Evolutionary conservation across 2,888 invertebrate genomes (phyloP).

Genomic region (Amphipoea lucens): DNA sequence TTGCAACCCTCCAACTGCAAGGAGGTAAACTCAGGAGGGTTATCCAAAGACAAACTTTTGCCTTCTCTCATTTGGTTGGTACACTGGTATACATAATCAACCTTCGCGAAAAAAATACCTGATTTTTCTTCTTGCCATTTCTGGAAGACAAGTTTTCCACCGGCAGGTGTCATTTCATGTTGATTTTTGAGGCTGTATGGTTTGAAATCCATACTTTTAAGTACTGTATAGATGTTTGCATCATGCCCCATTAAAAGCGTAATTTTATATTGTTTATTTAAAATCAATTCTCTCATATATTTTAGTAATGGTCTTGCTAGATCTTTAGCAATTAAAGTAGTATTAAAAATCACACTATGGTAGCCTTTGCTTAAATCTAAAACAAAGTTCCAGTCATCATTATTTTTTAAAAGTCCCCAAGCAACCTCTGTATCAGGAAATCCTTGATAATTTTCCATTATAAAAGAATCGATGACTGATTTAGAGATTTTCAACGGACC

Average conservation of each 20-base stretch:
- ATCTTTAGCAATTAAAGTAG: slow-evolving; percentile 80
- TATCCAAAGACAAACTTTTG: slow-evolving; percentile 69
- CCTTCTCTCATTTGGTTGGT: slow-evolving; percentile 79
- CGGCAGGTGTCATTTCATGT: slow-evolving; percentile 78
- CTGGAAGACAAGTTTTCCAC: slow-evolving; percentile 85
- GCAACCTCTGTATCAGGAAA: slow-evolving; percentile 78
- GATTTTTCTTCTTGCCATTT: slow-evolving; percentile 76
- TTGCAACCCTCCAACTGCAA: slow-evolving; percentile 78
- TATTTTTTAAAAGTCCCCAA: slow-evolving; percentile 78
- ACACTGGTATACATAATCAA: slow-evolving; percentile 82
- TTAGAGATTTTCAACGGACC: slow-evolving; percentile 85
- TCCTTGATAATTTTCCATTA: slow-evolving; percentile 85
- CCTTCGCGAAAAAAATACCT: slow-evolving; percentile 74
- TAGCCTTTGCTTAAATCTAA: slow-evolving; percentile 77
- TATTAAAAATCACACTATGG: slow-evolving; percentile 83
- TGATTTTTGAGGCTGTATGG: slow-evolving; percentile 76
- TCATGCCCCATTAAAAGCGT: slow-evolving; percentile 84
- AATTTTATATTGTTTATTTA: slow-evolving; percentile 71
- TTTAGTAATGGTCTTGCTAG: slow-evolving; percentile 78
- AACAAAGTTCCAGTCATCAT: slow-evolving; percentile 74
- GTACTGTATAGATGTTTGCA: slow-evolving; percentile 82
- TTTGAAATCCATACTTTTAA: slow-evolving; percentile 77
- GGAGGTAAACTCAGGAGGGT: slow-evolving; percentile 76
- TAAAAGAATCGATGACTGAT: slow-evolving; percentile 82
- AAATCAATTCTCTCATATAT: slow-evolving; percentile 76